Percentiles rank a stretch among this genome's conserved stretches.
Conservation (phyloP, 2,797 vertebrate species). For the Lerista edwardsae region DNA sequence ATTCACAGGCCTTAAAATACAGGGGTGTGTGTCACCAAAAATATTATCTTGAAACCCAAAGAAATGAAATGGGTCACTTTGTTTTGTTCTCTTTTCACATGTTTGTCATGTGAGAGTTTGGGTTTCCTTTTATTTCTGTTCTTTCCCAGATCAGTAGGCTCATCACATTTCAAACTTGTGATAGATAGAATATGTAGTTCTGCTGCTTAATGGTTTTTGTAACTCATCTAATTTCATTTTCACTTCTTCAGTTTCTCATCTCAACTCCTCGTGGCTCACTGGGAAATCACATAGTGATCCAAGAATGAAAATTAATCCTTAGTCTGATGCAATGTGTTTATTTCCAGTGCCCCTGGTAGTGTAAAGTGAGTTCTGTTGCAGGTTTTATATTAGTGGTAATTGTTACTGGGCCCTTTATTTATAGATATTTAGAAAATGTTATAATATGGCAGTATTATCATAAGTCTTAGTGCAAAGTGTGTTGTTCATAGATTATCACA, state of each 20-base stretch:
- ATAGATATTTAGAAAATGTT: not conserved
- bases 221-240: not conserved
- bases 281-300: not conserved
- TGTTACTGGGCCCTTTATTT: not conserved
- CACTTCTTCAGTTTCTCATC: not conserved
- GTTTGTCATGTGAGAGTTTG: not conserved
- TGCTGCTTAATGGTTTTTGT: not conserved
- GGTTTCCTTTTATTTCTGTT: not conserved
- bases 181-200: not conserved
- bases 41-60: conserved; percentile 40
- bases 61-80: conserved; percentile 34
- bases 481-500: not conserved
- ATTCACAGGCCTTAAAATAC: not conserved
- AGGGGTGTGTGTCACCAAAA: conserved; percentile 16
- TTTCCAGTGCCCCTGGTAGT: not conserved
- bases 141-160: not conserved
- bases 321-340: not conserved
- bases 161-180: not conserved
- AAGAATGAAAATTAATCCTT: not conserved
- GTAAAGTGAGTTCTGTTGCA: not conserved
- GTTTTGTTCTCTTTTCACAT: conserved; percentile 16
- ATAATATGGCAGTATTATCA: not conserved
- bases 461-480: not conserved
- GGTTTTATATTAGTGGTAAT: not conserved
- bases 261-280: too few species aligned